A percentile compares a stretch with the other conserved stretches of the same genome.
phyloP scores from a whole-genome alignment of 1,140 invertebrate species.

The Zaprionus nigranus region DNA sequence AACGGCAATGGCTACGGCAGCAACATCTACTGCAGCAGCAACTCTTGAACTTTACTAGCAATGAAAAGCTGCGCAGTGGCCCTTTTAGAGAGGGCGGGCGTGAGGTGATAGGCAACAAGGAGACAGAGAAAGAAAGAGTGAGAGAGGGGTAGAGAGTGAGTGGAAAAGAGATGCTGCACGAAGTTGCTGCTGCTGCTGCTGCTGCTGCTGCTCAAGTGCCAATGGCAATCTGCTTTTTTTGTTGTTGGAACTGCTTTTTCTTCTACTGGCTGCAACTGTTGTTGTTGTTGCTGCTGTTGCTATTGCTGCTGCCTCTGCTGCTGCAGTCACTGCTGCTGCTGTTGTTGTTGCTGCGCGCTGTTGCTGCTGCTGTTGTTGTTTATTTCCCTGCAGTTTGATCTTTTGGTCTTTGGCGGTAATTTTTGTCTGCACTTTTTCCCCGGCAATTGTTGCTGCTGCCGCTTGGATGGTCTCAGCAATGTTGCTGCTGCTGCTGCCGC shows the following conservation, averaged over 20 bases:
- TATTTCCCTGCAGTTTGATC: conserved; percentile 78
- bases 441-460: conserved; percentile 44
- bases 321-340: neutral
- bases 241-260: conserved; percentile 52
- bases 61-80: conserved; percentile 71
- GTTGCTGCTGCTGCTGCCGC: conserved; percentile 44
- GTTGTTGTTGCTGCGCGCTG: conserved; percentile 6
- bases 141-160: neutral
- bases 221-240: conserved; percentile 75
- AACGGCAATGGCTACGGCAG: conserved; percentile 28
- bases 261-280: conserved; percentile 16
- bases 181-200: conserved; percentile 53
- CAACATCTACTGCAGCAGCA: conserved; percentile 37
- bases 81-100: conserved; percentile 54
- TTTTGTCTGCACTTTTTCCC: conserved; percentile 71
- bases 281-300: conserved; percentile 3
- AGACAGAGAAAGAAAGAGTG: conserved; percentile 20
- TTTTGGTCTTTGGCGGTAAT: conserved; percentile 82
- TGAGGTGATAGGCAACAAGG: no score
- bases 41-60: conserved; percentile 79
- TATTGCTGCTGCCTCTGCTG: conserved; percentile 46
- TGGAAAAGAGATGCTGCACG: conserved; percentile 55
- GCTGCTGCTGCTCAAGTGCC: conserved; percentile 65
- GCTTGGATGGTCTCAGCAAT: no score
- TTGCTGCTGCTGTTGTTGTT: conserved; percentile 63